Evolutionary conservation across 2,113 vertebrate genomes (phyloP).

Genomic region (Bathybates hornii): DNA sequence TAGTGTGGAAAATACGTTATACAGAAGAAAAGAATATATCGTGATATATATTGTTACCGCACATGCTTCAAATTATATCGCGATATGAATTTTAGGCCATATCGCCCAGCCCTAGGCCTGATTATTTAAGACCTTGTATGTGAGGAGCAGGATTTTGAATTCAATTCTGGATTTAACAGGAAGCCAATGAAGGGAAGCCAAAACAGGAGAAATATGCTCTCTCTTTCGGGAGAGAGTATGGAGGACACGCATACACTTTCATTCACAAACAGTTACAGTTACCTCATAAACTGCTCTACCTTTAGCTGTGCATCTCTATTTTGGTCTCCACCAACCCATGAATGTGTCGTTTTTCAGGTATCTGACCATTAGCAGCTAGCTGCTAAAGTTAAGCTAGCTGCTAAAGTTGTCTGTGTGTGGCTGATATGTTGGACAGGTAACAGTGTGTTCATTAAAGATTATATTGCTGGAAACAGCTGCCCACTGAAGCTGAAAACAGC

Average conservation of each 20-base stretch:
- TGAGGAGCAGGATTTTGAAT: too few species aligned
- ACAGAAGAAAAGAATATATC: too few species aligned
- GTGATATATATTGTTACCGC: too few species aligned
- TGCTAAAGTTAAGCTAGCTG: not conserved
- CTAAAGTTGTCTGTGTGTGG: not conserved
- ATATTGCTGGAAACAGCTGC: not conserved
- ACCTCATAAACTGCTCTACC: not conserved
- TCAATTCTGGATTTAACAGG: too few species aligned
- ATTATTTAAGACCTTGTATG: too few species aligned
- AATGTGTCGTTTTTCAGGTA: not conserved
- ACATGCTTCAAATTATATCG: too few species aligned
- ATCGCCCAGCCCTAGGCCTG: too few species aligned
- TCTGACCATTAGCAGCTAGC: not conserved
- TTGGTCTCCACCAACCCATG: not conserved
- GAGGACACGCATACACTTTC: not conserved
- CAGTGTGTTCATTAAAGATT: not conserved
- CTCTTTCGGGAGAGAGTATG: not conserved
- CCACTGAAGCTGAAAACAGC: not conserved
- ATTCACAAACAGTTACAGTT: not conserved
- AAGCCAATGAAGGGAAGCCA: too few species aligned
- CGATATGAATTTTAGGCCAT: too few species aligned
- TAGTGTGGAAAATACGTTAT: too few species aligned
- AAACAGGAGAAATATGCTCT: too few species aligned
- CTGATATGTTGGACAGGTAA: not conserved
- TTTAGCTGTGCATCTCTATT: not conserved